Evolutionary conservation across 1,140 invertebrate species (phyloP).

Genomic region (Stegodyphus mimosarum): DNA sequence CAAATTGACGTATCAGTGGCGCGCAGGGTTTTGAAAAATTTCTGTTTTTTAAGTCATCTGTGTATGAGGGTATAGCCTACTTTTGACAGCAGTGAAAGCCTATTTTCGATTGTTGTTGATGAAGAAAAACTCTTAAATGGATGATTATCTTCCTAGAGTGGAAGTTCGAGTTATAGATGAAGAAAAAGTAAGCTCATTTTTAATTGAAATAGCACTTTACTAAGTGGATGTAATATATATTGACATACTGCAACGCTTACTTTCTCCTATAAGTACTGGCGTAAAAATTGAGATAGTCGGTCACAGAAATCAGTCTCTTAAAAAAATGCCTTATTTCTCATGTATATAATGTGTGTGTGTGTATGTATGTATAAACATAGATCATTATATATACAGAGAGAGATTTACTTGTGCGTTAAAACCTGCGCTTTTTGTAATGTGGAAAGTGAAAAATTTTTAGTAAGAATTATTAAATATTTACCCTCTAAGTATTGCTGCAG

Average conservation of each 20-base stretch:
- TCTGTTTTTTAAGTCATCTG: too few species aligned
- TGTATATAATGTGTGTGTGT: neutral
- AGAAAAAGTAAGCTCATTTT: constrained; percentile 32
- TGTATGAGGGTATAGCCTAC: too few species aligned
- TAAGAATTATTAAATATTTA: too few species aligned
- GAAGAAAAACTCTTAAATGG: constrained; percentile 14
- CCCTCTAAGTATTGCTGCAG: too few species aligned
- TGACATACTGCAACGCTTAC: neutral
- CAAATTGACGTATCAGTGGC: neutral
- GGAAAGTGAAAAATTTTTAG: too few species aligned
- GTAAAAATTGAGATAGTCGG: too few species aligned
- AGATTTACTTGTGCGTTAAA: too few species aligned
- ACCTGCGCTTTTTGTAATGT: too few species aligned
- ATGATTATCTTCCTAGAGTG: constrained; percentile 49
- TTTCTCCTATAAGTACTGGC: neutral
- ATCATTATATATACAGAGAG: too few species aligned
- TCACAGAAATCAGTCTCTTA: too few species aligned
- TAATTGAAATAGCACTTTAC: neutral
- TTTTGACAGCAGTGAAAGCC: too few species aligned
- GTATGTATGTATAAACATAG: neutral
- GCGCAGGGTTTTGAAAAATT: constrained; percentile 46
- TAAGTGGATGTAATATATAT: neutral
- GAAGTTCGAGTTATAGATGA: constrained; percentile 56
- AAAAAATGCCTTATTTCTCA: neutral
- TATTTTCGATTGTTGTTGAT: too few species aligned